Base-by-base conservation (phyloP, 1,140 invertebrate species). In the Bacillus rossius region DNA sequence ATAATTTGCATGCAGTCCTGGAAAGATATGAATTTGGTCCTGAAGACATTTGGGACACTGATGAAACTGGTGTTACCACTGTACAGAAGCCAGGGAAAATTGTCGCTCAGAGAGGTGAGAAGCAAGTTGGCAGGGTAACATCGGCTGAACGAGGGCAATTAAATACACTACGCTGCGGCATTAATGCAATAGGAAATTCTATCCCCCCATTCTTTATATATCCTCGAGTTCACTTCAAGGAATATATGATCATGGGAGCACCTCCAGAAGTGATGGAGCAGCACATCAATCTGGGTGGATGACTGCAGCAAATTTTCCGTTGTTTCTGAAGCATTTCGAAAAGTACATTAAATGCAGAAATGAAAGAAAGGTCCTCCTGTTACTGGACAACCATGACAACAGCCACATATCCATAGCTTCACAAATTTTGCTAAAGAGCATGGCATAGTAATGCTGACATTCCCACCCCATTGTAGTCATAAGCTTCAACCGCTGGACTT, bases 1-100 rank as follows among this genome's bases (percentile, higher is more conserved):
- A 13, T 37, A 49, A 41, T 42, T 34, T 23, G 13, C 45, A 13
- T 2, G n/a, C 25, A 38, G 8, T 57, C 37, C 48, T 57, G 10
- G 40, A 49, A 3, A 43, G 23, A 26, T n/a, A 20, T 16, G 7
- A 23, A 57, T 57, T 57, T 57, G 26, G 13, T 13, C 4, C 59
- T 10, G 3, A 43, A 2, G 23, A 13, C 17, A 57, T 53, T 61
- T 75, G 69, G 56, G 73, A 60, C 53, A 62, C 64, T 16, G 57
- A 62, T 57, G 73, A 78, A 62, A 77, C 70, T 7, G 72, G 70
- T 1, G 60, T 72, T 14, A 77, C 73, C 1, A 78, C 76, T 13
- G 76, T 79, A 3, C 72, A 74, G 49, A 73, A 70, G 38, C 67
- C 71, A n/a, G 52, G 49, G n/a, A 76, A 70, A 67, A 62, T 76